phyloP scores from a whole-genome alignment of 35 echinoderm and acorn worm species.

The Lytechinus variegatus region DNA sequence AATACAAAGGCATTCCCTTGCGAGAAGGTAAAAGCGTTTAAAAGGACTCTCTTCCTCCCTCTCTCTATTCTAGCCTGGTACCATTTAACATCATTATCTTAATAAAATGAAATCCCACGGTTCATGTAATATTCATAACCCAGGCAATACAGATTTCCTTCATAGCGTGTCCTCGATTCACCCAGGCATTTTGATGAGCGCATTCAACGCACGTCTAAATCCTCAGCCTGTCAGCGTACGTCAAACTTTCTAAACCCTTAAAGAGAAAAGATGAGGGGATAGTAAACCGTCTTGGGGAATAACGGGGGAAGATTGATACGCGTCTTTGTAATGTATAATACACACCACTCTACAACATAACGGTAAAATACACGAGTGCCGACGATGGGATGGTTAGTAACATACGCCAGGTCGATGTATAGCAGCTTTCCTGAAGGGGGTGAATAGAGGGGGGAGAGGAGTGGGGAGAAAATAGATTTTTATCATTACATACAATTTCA shows the following conservation, averaged over 20 bases:
- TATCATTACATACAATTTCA: neutral
- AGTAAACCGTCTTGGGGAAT: neutral
- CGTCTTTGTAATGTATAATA: neutral
- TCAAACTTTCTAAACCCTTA: slow-evolving; percentile 13
- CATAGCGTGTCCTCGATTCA: neutral
- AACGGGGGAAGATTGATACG: neutral
- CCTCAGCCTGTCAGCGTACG: neutral
- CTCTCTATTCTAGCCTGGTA: neutral
- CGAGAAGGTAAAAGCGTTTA: neutral
- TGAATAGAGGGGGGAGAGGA: neutral
- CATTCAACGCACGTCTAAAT: neutral
- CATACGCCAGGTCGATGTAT: neutral
- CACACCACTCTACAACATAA: neutral
- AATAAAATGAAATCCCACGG: neutral
- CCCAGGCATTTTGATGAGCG: slow-evolving; percentile 14
- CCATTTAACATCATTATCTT: slow-evolving; percentile 6
- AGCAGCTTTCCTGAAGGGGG: neutral
- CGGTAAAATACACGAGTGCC: neutral
- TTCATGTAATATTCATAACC: slow-evolving; percentile 14
- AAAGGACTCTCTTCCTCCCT: neutral
- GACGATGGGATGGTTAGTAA: neutral
- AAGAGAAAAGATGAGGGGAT: neutral
- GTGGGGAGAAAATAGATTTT: neutral
- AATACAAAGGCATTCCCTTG: neutral
- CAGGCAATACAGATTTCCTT: neutral